phyloP scores from a whole-genome alignment of 2,888 invertebrate genomes.

The Mythimna loreyi region DNA sequence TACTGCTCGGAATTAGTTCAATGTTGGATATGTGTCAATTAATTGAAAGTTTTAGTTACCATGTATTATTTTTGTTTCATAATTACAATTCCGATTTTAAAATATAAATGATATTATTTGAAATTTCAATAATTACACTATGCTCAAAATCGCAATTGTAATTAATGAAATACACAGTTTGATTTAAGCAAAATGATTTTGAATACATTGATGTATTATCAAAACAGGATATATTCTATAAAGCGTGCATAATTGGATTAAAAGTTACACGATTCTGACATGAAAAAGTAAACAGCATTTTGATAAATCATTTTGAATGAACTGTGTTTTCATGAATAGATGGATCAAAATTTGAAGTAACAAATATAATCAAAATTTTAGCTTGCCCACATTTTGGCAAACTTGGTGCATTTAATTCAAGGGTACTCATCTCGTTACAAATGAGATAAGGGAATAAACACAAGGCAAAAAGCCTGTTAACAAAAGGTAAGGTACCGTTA shows the following conservation, averaged over 20 bases:
- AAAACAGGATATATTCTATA: background rate
- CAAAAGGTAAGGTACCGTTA: constrained; percentile 44
- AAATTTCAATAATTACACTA: background rate
- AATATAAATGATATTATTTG: too few relatives aligned
- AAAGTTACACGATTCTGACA: background rate
- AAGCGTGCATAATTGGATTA: background rate
- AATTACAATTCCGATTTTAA: too few relatives aligned
- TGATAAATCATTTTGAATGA: background rate
- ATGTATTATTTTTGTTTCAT: background rate
- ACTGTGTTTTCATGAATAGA: background rate
- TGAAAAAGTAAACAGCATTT: background rate
- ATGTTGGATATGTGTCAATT: background rate
- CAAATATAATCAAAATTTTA: background rate
- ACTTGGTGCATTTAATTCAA: constrained; percentile 12
- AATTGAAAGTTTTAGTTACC: background rate
- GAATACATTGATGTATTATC: background rate
- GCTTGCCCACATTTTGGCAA: background rate
- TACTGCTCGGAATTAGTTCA: background rate
- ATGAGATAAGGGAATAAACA: constrained; percentile 46
- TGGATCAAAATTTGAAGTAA: background rate
- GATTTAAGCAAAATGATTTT: background rate
- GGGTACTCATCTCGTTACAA: constrained; percentile 9
- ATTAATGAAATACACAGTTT: background rate
- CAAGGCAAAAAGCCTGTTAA: constrained; percentile 30
- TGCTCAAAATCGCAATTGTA: background rate